Evolutionary conservation across 2,888 invertebrate species (phyloP).

Genomic region (Polydrusus pterygomalis): DNA sequence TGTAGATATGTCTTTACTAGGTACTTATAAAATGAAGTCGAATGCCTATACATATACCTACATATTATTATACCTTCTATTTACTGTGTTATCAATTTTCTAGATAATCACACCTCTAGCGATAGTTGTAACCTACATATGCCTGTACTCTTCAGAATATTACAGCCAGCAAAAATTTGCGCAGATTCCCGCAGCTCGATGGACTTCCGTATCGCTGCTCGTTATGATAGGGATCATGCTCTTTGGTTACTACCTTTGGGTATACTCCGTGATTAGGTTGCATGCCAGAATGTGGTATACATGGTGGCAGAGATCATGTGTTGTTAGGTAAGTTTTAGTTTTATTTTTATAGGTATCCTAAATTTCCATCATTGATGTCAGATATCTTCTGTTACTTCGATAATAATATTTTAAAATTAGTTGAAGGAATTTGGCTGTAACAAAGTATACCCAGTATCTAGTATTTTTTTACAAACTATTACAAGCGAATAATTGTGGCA

Average conservation of each 20-base stretch:
- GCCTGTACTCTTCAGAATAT: conserved; percentile 73
- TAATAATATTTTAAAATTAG: too few species aligned
- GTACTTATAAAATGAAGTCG: too few species aligned
- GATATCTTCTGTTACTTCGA: too few species aligned
- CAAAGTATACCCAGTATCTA: too few species aligned
- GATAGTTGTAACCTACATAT: conserved; percentile 73
- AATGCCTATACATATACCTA: too few species aligned
- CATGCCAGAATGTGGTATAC: conserved; percentile 74
- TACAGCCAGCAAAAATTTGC: conserved; percentile 72
- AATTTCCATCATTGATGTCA: too few species aligned
- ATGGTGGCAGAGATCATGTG: conserved; percentile 75
- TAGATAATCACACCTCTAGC: conserved; percentile 76
- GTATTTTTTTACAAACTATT: too few species aligned
- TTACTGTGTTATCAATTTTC: neutral
- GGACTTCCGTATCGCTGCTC: conserved; percentile 73
- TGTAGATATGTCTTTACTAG: too few species aligned
- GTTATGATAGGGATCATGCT: conserved; percentile 73
- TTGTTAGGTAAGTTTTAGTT: conserved; percentile 69
- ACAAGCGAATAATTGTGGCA: too few species aligned
- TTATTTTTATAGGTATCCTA: too few species aligned
- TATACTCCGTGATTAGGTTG: conserved; percentile 72
- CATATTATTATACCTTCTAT: too few species aligned
- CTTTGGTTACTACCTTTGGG: conserved; percentile 74
- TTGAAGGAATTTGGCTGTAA: too few species aligned
- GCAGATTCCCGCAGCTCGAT: conserved; percentile 72